phyloP scores from a whole-genome alignment of 2,888 invertebrate species.

The Drosophila neotestacea region DNA sequence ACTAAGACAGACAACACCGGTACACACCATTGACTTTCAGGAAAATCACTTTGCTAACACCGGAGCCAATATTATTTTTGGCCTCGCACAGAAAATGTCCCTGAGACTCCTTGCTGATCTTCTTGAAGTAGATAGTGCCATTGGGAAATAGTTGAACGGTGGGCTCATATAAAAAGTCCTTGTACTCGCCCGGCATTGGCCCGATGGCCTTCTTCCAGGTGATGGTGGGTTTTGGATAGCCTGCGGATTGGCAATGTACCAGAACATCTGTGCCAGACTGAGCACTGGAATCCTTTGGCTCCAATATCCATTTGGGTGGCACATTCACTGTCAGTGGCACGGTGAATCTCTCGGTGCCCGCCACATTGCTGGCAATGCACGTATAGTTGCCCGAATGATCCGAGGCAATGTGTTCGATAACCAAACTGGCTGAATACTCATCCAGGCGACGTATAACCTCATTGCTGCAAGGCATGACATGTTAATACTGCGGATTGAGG shows the following conservation, averaged over 20 bases:
- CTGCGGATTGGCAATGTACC: slow-evolving; percentile 95
- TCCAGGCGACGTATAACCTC: slow-evolving; percentile 89
- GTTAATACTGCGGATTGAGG: neutral
- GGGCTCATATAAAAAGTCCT: slow-evolving; percentile 92
- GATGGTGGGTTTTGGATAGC: slow-evolving; percentile 94
- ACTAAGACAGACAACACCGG: neutral
- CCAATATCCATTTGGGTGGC: slow-evolving; percentile 95
- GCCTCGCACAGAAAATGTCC: slow-evolving; percentile 97
- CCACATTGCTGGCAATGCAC: slow-evolving; percentile 94
- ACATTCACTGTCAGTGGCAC: slow-evolving; percentile 94
- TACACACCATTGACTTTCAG: slow-evolving; percentile 94
- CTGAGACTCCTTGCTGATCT: slow-evolving; percentile 94
- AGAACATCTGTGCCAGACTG: slow-evolving; percentile 93
- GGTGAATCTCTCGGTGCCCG: slow-evolving; percentile 91
- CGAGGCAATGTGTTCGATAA: slow-evolving; percentile 94
- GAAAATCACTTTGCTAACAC: slow-evolving; percentile 96
- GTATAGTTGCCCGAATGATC: slow-evolving; percentile 95
- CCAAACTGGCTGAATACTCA: slow-evolving; percentile 93
- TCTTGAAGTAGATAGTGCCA: slow-evolving; percentile 93
- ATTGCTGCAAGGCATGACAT: slow-evolving; percentile 73
- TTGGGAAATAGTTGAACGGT: slow-evolving; percentile 92
- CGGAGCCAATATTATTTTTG: slow-evolving; percentile 95
- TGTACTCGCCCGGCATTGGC: slow-evolving; percentile 91
- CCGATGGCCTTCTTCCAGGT: slow-evolving; percentile 96
- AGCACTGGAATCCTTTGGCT: slow-evolving; percentile 93